A percentile compares a stretch with the other conserved stretches of the same genome.
Evolutionary conservation across 1,140 invertebrate genomes (phyloP).

Genomic region (Hylyphantes graminicola): DNA sequence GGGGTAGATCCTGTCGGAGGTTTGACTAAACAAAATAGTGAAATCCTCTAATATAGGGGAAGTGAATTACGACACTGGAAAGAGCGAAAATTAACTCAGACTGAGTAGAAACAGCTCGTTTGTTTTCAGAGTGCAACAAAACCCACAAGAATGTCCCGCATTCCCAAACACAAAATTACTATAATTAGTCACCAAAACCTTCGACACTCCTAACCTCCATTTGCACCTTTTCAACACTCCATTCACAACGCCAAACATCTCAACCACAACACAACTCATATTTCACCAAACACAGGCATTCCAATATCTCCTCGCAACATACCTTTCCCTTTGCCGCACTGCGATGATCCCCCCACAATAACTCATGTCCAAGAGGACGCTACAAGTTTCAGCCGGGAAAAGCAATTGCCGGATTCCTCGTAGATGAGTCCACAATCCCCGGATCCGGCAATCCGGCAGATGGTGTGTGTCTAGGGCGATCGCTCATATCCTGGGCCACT

Average conservation of each 20-base stretch:
- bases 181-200: no score
- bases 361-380: slow-evolving; percentile 31
- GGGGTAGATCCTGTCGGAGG: no score
- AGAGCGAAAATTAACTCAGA: no score
- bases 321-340: neutral
- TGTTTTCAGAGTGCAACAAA: no score
- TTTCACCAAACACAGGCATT: neutral
- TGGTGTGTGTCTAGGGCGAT: slow-evolving; percentile 37
- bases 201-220: neutral
- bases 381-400: slow-evolving; percentile 20
- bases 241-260: neutral
- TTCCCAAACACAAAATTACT: no score
- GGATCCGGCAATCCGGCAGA: slow-evolving; percentile 10
- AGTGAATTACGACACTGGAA: no score
- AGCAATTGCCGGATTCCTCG: slow-evolving; percentile 45
- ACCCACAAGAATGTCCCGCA: no score
- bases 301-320: neutral
- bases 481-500: slow-evolving; percentile 18
- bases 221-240: neutral
- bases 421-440: slow-evolving; percentile 46
- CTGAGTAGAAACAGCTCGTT: no score
- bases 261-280: neutral
- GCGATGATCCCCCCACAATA: slow-evolving; percentile 22
- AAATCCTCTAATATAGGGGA: no score
- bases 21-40: no score